phyloP scores from a whole-genome alignment of 1,140 invertebrate genomes.

The Drosophila melanogaster region Release_6_plus_ISO1_MT NT_033779.5:19190501-19191000 shows the following conservation, averaged over 20 bases:
- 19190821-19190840: conserved; percentile 84
- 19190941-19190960: conserved; percentile 19
- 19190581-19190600: conserved; percentile 31
- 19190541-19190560: conserved; percentile 45
- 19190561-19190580: conserved; percentile 3
- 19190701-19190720: conserved; percentile 7
- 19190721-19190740: conserved; percentile 53
- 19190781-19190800: conserved; percentile 80
- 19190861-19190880: conserved; percentile 26
- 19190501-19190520: conserved; percentile 53
- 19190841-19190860: conserved; percentile 2
- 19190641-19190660: neutral
- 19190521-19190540: conserved; percentile 23
- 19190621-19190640: conserved; percentile 31
- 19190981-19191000: conserved; percentile 25
- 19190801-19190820: conserved; percentile 85
- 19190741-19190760: conserved; percentile 79
- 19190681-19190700: conserved; percentile 2
- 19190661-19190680: conserved; percentile 8
- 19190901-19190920: neutral
- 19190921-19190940: conserved; percentile 28
- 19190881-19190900: conserved; percentile 11
- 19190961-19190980: conserved; percentile 15
- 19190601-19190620: conserved; percentile 33
- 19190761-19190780: conserved; percentile 55